Percentiles rank a stretch among this genome's conserved stretches.
Evolutionary conservation across 2,888 invertebrate genomes (phyloP).

Genomic region (Carpatolechia fugitivella): DNA sequence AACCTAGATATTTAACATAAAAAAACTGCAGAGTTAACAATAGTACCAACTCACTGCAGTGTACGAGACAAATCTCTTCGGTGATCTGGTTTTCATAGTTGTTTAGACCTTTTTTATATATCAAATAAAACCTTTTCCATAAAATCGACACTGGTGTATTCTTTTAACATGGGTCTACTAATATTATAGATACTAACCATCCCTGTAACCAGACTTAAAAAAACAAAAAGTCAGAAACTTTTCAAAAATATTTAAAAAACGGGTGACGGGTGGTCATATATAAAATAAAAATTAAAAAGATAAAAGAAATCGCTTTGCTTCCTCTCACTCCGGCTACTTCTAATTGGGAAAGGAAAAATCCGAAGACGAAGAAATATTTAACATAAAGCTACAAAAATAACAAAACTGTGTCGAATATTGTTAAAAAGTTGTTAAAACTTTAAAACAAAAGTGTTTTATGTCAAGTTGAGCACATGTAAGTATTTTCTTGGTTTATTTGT

Average conservation of each 20-base stretch:
- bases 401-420: constrained; percentile 27
- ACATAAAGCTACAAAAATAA: constrained; percentile 32
- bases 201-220: constrained; percentile 32
- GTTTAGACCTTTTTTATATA: constrained; percentile 54
- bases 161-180: constrained; percentile 78
- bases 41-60: constrained; percentile 6
- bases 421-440: constrained; percentile 22
- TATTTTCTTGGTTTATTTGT: constrained; percentile 47
- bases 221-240: constrained; percentile 37
- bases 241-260: constrained; percentile 33
- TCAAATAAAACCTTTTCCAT: constrained; percentile 76
- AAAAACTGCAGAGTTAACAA: constrained; percentile 10
- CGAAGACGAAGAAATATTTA: constrained; percentile 27
- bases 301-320: constrained; percentile 56
- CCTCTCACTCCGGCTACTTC: constrained; percentile 51
- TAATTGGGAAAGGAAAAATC: constrained; percentile 50
- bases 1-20: constrained; percentile 20
- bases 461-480: constrained; percentile 67
- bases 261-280: constrained; percentile 54
- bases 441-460: constrained; percentile 44
- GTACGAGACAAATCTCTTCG: constrained; percentile 43
- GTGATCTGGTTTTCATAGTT: constrained; percentile 64
- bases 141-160: constrained; percentile 77
- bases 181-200: constrained; percentile 67
- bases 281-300: constrained; percentile 25